Percentiles rank a stretch among this genome's conserved stretches.
Evolutionary conservation across 1,140 invertebrate species (phyloP).

Genomic region (Leptoteleia sp.): DNA sequence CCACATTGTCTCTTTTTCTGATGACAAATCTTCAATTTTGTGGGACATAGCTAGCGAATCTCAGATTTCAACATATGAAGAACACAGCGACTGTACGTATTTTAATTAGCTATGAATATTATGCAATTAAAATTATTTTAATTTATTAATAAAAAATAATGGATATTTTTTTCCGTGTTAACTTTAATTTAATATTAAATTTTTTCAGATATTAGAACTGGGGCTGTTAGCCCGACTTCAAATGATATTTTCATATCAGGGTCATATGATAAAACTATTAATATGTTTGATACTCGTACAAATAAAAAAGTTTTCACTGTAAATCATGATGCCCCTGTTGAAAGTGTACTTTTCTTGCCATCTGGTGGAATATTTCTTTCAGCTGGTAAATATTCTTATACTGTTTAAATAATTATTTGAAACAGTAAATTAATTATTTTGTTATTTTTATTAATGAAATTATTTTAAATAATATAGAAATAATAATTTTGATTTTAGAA

Average conservation of each 20-base stretch:
- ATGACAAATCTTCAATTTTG: conserved; percentile 93
- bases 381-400: conserved; percentile 83
- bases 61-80: conserved; percentile 85
- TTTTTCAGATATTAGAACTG: conserved; percentile 82
- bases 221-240: conserved; percentile 88
- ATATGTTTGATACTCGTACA: conserved; percentile 93
- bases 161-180: no score
- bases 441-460: no score
- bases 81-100: conserved; percentile 90
- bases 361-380: conserved; percentile 94
- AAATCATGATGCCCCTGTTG: conserved; percentile 94
- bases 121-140: no score
- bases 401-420: no score
- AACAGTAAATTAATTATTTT: no score
- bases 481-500: no score
- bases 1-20: conserved; percentile 93
- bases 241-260: conserved; percentile 91
- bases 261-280: conserved; percentile 95
- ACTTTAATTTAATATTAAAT: no score
- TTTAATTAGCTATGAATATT: neutral
- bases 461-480: no score
- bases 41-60: conserved; percentile 95
- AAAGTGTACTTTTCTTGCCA: conserved; percentile 93
- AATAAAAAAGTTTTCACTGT: conserved; percentile 87
- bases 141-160: no score